These are phyloP conservation scores for Nomada fabriciana DNA, from an alignment of 2,888 invertebrate species.

Conservation along the genomic window DNA sequence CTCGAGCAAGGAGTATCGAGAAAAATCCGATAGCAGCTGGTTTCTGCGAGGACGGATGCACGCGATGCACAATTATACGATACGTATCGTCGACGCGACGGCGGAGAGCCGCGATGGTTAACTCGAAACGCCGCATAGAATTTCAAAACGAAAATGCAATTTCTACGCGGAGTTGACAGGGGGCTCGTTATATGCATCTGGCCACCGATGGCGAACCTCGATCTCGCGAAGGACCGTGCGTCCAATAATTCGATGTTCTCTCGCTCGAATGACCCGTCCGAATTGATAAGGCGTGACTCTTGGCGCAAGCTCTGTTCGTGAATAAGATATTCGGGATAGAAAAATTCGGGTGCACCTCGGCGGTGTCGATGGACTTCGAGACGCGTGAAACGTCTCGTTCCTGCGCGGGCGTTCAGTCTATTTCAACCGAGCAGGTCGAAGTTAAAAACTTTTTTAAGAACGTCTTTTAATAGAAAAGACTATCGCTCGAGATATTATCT, in stretches of 20 bases:
- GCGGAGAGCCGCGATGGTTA: slow-evolving; percentile 6
- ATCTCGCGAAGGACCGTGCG: slow-evolving; percentile 54
- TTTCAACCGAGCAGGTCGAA: no score
- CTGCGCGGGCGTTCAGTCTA: not conserved
- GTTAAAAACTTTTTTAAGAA: no score
- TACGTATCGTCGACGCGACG: slow-evolving; percentile 18
- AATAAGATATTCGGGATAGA: slow-evolving; percentile 5
- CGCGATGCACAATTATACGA: slow-evolving; percentile 44
- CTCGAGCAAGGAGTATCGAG: slow-evolving; percentile 10
- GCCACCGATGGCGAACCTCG: slow-evolving; percentile 26
- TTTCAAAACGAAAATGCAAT: slow-evolving; percentile 59
- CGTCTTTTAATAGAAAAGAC: no score
- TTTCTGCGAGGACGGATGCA: slow-evolving; percentile 21
- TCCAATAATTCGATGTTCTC: slow-evolving; percentile 62
- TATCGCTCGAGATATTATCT: no score
- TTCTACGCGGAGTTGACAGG: slow-evolving; percentile 17
- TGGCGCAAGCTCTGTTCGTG: not conserved
- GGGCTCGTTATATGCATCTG: slow-evolving; percentile 30
- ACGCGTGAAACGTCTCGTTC: not conserved
- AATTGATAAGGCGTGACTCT: slow-evolving; percentile 48
- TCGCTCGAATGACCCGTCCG: slow-evolving; percentile 55
- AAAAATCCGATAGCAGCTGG: slow-evolving; percentile 51
- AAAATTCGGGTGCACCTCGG: slow-evolving; percentile 2
- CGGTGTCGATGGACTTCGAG: no score
- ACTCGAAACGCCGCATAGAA: slow-evolving; percentile 40